A percentile compares a stretch with the other conserved stretches of the same genome.
Conservation (phyloP, 1,140 invertebrate genomes). For the Calycopis cecrops region DNA sequence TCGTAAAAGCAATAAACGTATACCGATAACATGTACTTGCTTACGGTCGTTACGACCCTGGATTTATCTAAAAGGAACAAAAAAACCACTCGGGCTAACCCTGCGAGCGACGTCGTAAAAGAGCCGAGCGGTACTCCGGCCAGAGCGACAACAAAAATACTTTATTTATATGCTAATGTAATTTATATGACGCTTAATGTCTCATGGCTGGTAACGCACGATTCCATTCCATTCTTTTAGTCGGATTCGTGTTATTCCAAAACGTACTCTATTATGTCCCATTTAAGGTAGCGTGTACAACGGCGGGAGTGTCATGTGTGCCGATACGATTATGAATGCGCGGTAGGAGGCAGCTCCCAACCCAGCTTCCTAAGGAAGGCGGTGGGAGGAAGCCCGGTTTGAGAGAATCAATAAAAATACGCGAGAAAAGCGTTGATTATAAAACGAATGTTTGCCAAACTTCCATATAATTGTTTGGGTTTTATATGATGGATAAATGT, state of each 20-base stretch:
- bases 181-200: constrained; percentile 75
- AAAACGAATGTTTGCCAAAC: constrained; percentile 61
- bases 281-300: constrained; percentile 49
- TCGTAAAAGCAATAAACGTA: constrained; percentile 68
- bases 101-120: constrained; percentile 60
- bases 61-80: constrained; percentile 72
- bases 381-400: constrained; percentile 42
- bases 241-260: constrained; percentile 21
- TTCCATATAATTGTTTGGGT: constrained; percentile 53
- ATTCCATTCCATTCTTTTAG: constrained; percentile 65
- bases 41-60: constrained; percentile 61
- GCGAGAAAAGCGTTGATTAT: constrained; percentile 72
- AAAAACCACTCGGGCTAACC: constrained; percentile 55
- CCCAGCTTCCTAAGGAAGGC: constrained; percentile 55
- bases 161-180: constrained; percentile 76
- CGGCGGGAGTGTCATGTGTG: constrained; percentile 47
- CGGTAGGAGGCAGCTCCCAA: constrained; percentile 68
- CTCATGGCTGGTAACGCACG: constrained; percentile 71
- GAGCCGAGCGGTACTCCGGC: constrained; percentile 45
- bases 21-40: constrained; percentile 68
- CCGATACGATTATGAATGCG: constrained; percentile 73
- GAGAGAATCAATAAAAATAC: constrained; percentile 73
- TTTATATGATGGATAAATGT: constrained; percentile 2
- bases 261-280: constrained; percentile 36
- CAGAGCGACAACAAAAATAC: constrained; percentile 66